Base-by-base conservation (phyloP, 2,797 vertebrate genomes). In the Xenentodon cancila region DNA sequence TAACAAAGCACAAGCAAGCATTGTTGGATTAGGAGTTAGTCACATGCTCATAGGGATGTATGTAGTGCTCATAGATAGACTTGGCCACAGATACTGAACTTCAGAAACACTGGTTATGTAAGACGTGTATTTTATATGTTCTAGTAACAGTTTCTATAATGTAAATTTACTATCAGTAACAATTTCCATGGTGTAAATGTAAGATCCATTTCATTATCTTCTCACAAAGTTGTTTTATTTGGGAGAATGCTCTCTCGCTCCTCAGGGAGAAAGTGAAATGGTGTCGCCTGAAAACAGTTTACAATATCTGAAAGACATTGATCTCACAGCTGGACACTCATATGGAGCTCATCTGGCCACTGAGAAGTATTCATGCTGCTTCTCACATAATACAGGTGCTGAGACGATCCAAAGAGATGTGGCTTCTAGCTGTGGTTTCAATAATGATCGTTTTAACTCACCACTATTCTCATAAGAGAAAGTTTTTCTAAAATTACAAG, bases 51-150 rank as follows among this genome's bases (percentile, higher is more conserved):
- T 1, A 50, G 27, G 68, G 66, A 78, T 73, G 73, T 53, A 17
- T 25, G 44, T 51, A 68, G 52, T 69, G 60, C 64, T 21, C 51
- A 27, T 40, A 77, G 58, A 59, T n/a, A 47, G 34, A 37, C 34
- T 37, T 37, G 21, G 32, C 3, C 42, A 45, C 27, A 56, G 21
- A 48, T 54, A 22, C 56, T 73, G 44, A 70, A 19, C 60, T 37
- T 72, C 64, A 22, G 8, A 49, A 32, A 51, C 19, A 60, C 46
- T 53, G 68, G 64, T 84, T 81, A 84, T 67, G 52, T 61, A 84
- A 88, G 32, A 25, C 13, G 9, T 43, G 9, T 17, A 63, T 53
- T 68, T 75, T 5, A 57, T 51, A 63, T 67, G 22, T 67, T 69
- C 54, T 7, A 45, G 17, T 17, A 68, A 52, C 12, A 44, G 32